Percentiles rank a stretch among this genome's conserved stretches.
Conservation (phyloP, 2,113 vertebrate species). For the Nycticorax nycticorax region DNA sequence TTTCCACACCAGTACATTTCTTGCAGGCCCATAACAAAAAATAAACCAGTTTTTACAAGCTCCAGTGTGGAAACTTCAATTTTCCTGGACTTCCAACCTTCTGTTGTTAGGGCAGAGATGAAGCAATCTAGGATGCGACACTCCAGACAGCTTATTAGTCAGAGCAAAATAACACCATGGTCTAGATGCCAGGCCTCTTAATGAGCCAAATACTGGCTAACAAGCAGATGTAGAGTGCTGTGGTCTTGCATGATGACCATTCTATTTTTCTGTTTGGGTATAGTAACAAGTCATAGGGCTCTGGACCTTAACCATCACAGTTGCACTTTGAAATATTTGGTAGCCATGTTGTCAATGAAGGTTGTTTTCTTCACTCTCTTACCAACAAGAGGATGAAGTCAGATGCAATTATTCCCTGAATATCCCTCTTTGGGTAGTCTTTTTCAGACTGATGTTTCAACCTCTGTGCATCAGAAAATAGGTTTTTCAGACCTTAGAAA, state of each 20-base stretch:
- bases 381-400: neutral
- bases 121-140: neutral
- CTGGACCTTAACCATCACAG: neutral
- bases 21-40: neutral
- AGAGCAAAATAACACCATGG: neutral
- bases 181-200: neutral
- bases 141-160: neutral
- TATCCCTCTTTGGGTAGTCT: neutral
- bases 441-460: neutral
- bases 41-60: neutral
- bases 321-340: neutral
- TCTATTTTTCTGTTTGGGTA: neutral
- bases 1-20: neutral
- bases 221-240: neutral
- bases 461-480: neutral
- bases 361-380: neutral
- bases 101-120: neutral
- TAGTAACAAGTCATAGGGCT: neutral
- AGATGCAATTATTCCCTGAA: neutral
- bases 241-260: neutral
- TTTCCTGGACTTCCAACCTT: neutral
- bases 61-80: neutral
- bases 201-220: neutral
- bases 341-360: neutral
- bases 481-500: neutral